phyloP scores from a whole-genome alignment of 2,113 vertebrate species.

The Eublepharis macularius region DNA sequence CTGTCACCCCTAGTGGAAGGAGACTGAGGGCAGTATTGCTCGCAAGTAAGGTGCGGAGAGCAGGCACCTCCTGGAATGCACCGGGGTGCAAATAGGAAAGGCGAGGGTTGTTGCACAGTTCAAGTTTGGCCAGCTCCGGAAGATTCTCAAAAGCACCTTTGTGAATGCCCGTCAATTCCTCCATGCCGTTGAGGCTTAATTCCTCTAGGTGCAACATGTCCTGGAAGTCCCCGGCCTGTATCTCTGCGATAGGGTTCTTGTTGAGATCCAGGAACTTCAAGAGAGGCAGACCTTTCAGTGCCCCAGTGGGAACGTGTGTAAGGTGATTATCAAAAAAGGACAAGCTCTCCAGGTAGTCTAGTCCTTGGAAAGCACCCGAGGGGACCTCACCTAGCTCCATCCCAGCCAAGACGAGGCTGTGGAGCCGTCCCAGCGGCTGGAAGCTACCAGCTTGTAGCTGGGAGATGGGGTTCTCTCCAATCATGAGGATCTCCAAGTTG shows the following conservation, averaged over 20 bases:
- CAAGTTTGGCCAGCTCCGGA: slow-evolving; percentile 79
- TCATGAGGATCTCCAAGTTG: slow-evolving; percentile 84
- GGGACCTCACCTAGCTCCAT: slow-evolving; percentile 79
- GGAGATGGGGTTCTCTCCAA: slow-evolving; percentile 83
- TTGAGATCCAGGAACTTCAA: slow-evolving; percentile 85
- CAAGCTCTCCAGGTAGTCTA: slow-evolving; percentile 82
- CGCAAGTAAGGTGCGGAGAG: slow-evolving; percentile 76
- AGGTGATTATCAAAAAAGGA: slow-evolving; percentile 82
- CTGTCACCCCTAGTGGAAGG: slow-evolving; percentile 76
- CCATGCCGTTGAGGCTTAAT: slow-evolving; percentile 84
- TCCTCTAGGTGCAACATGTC: slow-evolving; percentile 80
- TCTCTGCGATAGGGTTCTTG: slow-evolving; percentile 76
- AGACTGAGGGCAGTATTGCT: slow-evolving; percentile 78
- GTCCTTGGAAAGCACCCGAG: slow-evolving; percentile 75
- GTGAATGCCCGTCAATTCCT: slow-evolving; percentile 77
- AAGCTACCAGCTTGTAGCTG: slow-evolving; percentile 80
- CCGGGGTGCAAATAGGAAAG: slow-evolving; percentile 76
- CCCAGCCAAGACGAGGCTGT: slow-evolving; percentile 82
- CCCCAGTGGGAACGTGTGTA: slow-evolving; percentile 75
- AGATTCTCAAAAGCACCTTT: slow-evolving; percentile 76
- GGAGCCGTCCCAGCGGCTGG: slow-evolving; percentile 76
- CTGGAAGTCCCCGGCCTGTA: slow-evolving; percentile 78
- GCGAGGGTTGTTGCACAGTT: slow-evolving; percentile 76
- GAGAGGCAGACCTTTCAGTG: slow-evolving; percentile 74
- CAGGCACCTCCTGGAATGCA: slow-evolving; percentile 73